phyloP scores from a whole-genome alignment of 2,888 invertebrate genomes.

The Junonia oenone region DNA sequence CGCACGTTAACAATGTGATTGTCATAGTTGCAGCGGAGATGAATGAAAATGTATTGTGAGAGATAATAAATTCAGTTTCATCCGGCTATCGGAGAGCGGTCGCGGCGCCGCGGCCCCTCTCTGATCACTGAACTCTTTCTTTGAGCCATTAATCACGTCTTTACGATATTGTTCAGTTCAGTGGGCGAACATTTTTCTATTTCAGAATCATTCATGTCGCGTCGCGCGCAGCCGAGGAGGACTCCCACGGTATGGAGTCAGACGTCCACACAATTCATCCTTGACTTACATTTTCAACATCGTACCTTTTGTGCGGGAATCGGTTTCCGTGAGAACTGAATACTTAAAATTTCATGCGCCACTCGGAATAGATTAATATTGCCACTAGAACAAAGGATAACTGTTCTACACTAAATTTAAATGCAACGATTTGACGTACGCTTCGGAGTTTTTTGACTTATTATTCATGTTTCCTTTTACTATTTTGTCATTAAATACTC shows the following conservation, averaged over 20 bases:
- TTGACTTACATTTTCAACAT: constrained; percentile 74
- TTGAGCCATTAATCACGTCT: constrained; percentile 16
- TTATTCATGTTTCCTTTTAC: background rate
- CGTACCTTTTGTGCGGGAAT: constrained; percentile 69
- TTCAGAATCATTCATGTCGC: constrained; percentile 27
- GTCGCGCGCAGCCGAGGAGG: constrained; percentile 41
- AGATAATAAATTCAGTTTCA: constrained; percentile 1
- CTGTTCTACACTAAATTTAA: constrained; percentile 6
- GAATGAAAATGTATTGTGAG: constrained; percentile 41
- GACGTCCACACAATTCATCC: constrained; percentile 60
- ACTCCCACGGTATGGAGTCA: constrained; percentile 62
- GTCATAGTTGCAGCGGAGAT: constrained; percentile 32
- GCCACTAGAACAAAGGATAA: constrained; percentile 25
- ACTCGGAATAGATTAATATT: constrained; percentile 44
- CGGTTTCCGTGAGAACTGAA: constrained; percentile 69
- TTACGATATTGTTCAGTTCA: constrained; percentile 22
- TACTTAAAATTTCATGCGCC: constrained; percentile 49
- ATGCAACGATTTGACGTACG: background rate
- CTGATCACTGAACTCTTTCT: constrained; percentile 8
- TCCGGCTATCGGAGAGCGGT: background rate
- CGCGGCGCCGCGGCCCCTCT: constrained; percentile 2
- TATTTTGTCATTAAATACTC: background rate
- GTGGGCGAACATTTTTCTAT: constrained; percentile 28
- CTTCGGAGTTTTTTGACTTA: background rate
- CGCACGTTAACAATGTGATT: background rate